Percentiles rank a stretch among this genome's conserved stretches.
These are phyloP conservation scores for Pachyrhynchus sulphureomaculatus DNA, from an alignment of 1,140 invertebrate species.

Conservation along the genomic window DNA sequence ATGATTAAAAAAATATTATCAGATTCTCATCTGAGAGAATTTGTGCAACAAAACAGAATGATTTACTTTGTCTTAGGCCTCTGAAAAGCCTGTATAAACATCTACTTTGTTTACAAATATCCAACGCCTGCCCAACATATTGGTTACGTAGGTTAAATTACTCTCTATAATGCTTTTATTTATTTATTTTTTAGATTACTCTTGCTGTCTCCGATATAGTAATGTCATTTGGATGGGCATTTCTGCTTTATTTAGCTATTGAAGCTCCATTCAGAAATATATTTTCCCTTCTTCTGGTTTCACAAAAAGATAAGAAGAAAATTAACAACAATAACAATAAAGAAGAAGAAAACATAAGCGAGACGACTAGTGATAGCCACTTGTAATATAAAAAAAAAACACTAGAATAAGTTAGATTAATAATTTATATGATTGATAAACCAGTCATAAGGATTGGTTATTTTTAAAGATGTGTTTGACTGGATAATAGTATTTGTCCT, in stretches of 20 bases:
- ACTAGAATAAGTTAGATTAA: not conserved
- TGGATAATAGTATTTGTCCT: no score
- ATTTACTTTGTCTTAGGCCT: no score
- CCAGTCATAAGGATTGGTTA: no score
- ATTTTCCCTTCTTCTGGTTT: slow-evolving; percentile 29
- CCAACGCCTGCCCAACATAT: not conserved
- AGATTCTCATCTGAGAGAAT: no score
- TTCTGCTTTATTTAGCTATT: slow-evolving; percentile 52
- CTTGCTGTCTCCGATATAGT: slow-evolving; percentile 48
- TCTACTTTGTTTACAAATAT: no score
- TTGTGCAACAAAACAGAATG: no score
- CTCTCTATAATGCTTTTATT: no score
- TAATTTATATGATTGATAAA: not conserved
- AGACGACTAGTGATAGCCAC: slow-evolving; percentile 35
- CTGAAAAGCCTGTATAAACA: no score
- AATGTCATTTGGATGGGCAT: slow-evolving; percentile 46
- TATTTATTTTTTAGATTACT: slow-evolving; percentile 35
- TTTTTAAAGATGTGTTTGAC: no score
- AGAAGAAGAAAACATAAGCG: slow-evolving; percentile 29
- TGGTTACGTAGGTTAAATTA: no score
- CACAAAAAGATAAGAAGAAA: slow-evolving; percentile 12
- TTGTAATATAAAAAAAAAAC: slow-evolving; percentile 11
- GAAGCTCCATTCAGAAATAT: slow-evolving; percentile 57
- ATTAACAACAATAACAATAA: slow-evolving; percentile 14
- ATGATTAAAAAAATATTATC: no score